phyloP scores from a whole-genome alignment of 2,113 vertebrate species.

The Nothoprocta pentlandii region DNA sequence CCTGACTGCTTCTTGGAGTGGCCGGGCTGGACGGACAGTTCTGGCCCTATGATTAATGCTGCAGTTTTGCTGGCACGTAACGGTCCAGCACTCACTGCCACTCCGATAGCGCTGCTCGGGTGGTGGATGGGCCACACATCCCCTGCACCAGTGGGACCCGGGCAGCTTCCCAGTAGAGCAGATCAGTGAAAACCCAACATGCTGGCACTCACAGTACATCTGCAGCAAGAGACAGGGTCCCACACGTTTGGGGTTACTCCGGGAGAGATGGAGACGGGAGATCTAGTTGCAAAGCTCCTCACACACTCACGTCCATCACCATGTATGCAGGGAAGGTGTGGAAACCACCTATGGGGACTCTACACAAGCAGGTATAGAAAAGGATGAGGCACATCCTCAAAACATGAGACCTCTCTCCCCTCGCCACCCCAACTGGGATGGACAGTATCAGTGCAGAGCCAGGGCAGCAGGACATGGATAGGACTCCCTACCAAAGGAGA shows the following conservation, averaged over 20 bases:
- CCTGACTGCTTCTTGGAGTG: neutral
- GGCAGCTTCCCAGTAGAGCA: neutral
- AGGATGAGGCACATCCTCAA: neutral
- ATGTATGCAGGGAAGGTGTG: fast-evolving
- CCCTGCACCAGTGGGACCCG: too few relatives aligned
- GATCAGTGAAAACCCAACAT: neutral
- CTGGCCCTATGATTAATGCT: neutral
- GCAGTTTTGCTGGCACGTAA: neutral
- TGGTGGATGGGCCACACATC: too few relatives aligned
- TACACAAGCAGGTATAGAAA: fast-evolving
- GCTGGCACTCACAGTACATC: fast-evolving
- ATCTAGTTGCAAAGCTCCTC: neutral
- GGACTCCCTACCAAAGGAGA: too few relatives aligned
- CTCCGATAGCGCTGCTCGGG: too few relatives aligned
- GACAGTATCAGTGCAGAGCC: fast-evolving
- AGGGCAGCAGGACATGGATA: too few relatives aligned
- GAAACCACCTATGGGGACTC: neutral
- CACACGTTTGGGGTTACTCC: fast-evolving
- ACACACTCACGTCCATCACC: neutral
- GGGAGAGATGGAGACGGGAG: neutral
- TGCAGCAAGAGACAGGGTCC: fast-evolving
- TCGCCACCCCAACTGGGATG: too few relatives aligned
- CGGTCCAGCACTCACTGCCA: neutral
- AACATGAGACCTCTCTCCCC: neutral
- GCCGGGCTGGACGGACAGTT: neutral